Evolutionary conservation across 2,888 invertebrate species (phyloP).

Genomic region (Polydrusus tereticollis): DNA sequence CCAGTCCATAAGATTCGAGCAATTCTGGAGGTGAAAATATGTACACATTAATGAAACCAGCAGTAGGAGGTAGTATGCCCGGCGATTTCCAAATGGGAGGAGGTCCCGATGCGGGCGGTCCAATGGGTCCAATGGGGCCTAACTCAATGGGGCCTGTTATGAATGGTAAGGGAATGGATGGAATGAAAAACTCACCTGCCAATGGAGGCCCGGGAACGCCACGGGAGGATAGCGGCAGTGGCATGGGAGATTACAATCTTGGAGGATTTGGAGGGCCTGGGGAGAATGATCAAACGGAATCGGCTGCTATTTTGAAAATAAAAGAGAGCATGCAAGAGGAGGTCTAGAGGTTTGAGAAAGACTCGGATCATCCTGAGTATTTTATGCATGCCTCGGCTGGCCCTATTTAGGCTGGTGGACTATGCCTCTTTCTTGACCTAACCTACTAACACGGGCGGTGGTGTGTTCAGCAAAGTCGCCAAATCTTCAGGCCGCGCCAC

Average conservation of each 20-base stretch:
- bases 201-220: conserved; percentile 95
- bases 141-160: conserved; percentile 90
- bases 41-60: conserved; percentile 98
- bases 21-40: conserved; percentile 94
- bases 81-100: conserved; percentile 81
- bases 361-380: conserved; percentile 96
- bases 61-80: conserved; percentile 86
- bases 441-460: conserved; percentile 67
- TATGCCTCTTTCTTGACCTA: conserved; percentile 61
- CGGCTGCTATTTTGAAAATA: conserved; percentile 99
- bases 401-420: conserved; percentile 65
- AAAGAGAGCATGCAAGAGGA: conserved; percentile 99
- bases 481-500: conserved; percentile 62
- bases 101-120: conserved; percentile 80
- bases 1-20: conserved; percentile 95
- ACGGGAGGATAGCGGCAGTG: conserved; percentile 92
- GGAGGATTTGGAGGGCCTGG: conserved; percentile 85
- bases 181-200: conserved; percentile 98
- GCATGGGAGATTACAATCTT: conserved; percentile 96
- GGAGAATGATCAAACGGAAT: conserved; percentile 95
- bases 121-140: conserved; percentile 89
- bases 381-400: conserved; percentile 83
- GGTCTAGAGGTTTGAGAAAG: conserved; percentile 98
- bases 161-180: conserved; percentile 94
- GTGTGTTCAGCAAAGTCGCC: conserved; percentile 66